phyloP scores from a whole-genome alignment of 1,140 invertebrate genomes.

The Pseudomyrmex cubaensis region DNA sequence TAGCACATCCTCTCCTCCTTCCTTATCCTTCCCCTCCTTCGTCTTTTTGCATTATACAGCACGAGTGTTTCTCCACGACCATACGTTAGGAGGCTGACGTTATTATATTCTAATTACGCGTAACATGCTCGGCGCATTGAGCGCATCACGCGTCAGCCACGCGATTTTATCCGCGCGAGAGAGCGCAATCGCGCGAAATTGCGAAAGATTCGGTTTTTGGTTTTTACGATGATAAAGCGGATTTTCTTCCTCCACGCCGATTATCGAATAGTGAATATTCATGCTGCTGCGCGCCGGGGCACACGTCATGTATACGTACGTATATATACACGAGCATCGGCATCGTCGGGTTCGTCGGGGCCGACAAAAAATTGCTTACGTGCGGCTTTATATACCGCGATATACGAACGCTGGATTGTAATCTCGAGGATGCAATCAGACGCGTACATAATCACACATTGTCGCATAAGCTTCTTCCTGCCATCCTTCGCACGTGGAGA shows the following conservation, averaged over 20 bases:
- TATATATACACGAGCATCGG: no score
- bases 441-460: constrained; percentile 29
- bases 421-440: constrained; percentile 10
- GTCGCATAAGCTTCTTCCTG: constrained; percentile 35
- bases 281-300: neutral
- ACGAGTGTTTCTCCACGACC: no score
- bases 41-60: neutral
- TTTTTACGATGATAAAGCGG: constrained; percentile 18
- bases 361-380: neutral
- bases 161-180: constrained; percentile 22
- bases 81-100: no score
- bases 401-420: constrained; percentile 11
- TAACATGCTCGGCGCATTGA: constrained; percentile 5
- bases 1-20: neutral
- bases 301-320: neutral
- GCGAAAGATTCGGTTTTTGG: constrained; percentile 11
- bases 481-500: constrained; percentile 50
- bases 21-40: neutral
- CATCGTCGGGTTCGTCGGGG: neutral
- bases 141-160: neutral
- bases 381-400: neutral
- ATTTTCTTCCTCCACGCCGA: constrained; percentile 11
- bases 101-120: constrained; percentile 49
- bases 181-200: neutral
- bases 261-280: constrained; percentile 23